A percentile compares a stretch with the other conserved stretches of the same genome.
These are phyloP conservation scores for Anastatus disparis DNA, from an alignment of 1,140 invertebrate genomes.

Conservation along the genomic window DNA sequence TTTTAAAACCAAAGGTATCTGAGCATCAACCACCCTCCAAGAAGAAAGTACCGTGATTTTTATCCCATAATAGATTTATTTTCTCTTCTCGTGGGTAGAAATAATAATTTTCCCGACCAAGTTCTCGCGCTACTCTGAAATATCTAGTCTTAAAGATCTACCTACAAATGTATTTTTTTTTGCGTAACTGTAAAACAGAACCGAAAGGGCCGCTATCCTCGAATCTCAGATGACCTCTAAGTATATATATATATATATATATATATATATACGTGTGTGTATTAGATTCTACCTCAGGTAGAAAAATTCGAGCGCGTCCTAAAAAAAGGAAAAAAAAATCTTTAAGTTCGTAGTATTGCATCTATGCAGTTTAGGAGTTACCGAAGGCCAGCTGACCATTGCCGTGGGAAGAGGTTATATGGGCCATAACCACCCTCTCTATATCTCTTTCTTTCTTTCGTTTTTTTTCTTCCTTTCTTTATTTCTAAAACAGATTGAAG, in stretches of 20 bases:
- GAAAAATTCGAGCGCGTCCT: constrained; percentile 57
- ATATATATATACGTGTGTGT: too few species aligned
- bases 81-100: constrained; percentile 8
- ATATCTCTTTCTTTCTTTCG: constrained; percentile 23
- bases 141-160: constrained; percentile 15
- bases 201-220: constrained; percentile 39
- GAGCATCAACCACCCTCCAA: too few species aligned
- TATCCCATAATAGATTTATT: not conserved
- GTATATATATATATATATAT: too few species aligned
- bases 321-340: constrained; percentile 51
- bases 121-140: not conserved
- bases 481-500: constrained; percentile 45
- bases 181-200: constrained; percentile 56
- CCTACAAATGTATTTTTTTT: too few species aligned
- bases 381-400: constrained; percentile 66
- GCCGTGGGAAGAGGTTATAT: constrained; percentile 61
- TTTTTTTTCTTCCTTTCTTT: not conserved
- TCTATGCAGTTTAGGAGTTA: constrained; percentile 27
- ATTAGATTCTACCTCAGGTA: constrained; percentile 55
- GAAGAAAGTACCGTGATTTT: not conserved
- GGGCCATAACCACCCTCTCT: constrained; percentile 33
- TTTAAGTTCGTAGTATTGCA: too few species aligned
- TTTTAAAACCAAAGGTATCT: too few species aligned
- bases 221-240: constrained; percentile 53
- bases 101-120: constrained; percentile 37